Evolutionary conservation across 2,797 vertebrate genomes (phyloP).

Genomic region (Diglossa cyanea): DNA sequence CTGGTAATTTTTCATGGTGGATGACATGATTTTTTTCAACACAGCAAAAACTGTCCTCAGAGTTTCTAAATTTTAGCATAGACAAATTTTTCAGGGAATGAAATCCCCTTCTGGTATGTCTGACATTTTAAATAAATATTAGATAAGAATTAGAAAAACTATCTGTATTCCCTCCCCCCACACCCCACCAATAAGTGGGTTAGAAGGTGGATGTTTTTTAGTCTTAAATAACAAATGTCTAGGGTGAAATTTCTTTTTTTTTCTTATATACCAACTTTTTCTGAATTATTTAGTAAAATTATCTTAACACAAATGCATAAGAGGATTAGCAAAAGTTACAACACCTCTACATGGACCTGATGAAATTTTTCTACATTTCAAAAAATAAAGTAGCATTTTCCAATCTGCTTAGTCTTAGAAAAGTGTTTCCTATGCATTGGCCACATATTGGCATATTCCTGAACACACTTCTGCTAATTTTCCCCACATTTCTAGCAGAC

Average conservation of each 20-base stretch:
- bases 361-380: background rate
- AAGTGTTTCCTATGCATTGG: background rate
- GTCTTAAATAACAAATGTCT: background rate
- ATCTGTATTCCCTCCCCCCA: fast-evolving
- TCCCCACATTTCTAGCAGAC: background rate
- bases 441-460: background rate
- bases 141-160: too few relatives aligned
- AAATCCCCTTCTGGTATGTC: background rate
- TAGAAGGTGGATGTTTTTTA: background rate
- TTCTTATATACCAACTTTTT: background rate
- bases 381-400: background rate
- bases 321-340: background rate
- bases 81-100: background rate
- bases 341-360: background rate
- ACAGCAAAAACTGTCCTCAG: background rate
- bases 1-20: background rate
- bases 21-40: background rate
- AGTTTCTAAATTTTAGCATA: background rate
- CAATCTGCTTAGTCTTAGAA: background rate
- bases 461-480: background rate
- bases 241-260: background rate
- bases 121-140: background rate
- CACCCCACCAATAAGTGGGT: fast-evolving
- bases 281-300: background rate
- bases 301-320: background rate